Percentiles rank a stretch among this genome's conserved stretches.
These are phyloP conservation scores for Cherax destructor DNA, from an alignment of 1,140 invertebrate genomes.

Conservation along the genomic window DNA sequence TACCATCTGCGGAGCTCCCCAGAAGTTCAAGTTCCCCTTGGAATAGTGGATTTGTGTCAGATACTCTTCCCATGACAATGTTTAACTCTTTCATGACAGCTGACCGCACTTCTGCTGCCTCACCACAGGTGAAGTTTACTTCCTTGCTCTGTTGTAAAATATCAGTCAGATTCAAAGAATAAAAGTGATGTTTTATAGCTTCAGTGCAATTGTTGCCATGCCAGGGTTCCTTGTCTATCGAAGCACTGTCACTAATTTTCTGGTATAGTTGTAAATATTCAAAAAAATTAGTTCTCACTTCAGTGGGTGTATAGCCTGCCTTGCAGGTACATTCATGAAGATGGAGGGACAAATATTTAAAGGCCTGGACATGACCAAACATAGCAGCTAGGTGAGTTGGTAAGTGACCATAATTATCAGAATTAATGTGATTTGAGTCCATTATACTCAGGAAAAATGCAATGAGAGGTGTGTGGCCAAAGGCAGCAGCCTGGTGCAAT, in stretches of 20 bases:
- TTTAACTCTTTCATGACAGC: conserved; percentile 7
- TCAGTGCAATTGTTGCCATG: background rate
- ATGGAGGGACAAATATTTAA: background rate
- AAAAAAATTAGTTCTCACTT: background rate
- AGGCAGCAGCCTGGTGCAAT: background rate
- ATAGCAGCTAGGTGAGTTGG: conserved; percentile 24
- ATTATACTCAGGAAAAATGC: background rate
- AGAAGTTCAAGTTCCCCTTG: conserved; percentile 2
- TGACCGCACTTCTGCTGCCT: conserved; percentile 6
- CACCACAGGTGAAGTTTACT: background rate
- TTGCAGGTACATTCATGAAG: background rate
- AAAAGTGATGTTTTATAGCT: background rate
- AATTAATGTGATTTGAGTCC: background rate
- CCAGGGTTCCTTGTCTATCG: background rate
- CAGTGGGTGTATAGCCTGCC: background rate
- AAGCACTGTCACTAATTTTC: background rate
- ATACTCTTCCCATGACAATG: background rate
- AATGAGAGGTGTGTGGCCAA: background rate
- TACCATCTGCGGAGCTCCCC: conserved; percentile 18
- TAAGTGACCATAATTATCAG: background rate
- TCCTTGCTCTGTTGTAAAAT: background rate
- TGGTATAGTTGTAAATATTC: background rate
- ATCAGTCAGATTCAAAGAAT: background rate
- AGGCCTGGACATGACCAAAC: conserved; percentile 26
- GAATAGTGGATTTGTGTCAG: background rate